Conservation (phyloP, 2,113 vertebrate species). For the Oreocharis arfaki region DNA sequence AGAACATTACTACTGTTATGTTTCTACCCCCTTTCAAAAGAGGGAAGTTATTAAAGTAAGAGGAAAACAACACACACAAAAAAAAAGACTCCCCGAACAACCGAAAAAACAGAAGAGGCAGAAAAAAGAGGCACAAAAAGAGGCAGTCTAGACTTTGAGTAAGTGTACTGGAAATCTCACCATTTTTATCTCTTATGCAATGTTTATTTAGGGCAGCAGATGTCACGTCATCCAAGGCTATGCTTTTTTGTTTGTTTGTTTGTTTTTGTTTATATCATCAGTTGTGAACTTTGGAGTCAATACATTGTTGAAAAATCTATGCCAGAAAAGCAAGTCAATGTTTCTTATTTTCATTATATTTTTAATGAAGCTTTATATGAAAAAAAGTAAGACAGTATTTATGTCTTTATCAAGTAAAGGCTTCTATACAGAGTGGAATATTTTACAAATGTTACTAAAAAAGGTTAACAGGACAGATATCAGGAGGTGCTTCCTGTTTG, state of each 20-base stretch:
- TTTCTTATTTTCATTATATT: not conserved
- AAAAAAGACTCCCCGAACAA: not conserved
- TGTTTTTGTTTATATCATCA: not conserved
- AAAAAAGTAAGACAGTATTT: not conserved
- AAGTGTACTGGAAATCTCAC: not conserved
- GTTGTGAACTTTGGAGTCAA: not conserved
- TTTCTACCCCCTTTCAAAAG: not conserved
- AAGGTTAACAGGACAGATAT: conserved; percentile 49
- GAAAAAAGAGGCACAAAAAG: no score
- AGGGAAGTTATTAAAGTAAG: not conserved
- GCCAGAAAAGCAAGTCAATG: not conserved
- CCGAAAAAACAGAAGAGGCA: not conserved
- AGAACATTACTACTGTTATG: not conserved
- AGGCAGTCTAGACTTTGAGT: not conserved
- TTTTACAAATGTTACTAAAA: conserved; percentile 21
- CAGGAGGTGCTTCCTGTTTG: conserved; percentile 74
- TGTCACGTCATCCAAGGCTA: not conserved
- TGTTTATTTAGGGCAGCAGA: not conserved
- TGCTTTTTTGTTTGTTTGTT: not conserved
- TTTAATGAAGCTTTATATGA: not conserved
- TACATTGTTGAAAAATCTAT: not conserved
- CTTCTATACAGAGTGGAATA: not conserved
- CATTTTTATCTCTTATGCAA: not conserved
- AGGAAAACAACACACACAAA: not conserved
- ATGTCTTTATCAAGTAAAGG: not conserved